Conservation (phyloP, 1,140 invertebrate genomes). For the Hycleus phaleratus region DNA sequence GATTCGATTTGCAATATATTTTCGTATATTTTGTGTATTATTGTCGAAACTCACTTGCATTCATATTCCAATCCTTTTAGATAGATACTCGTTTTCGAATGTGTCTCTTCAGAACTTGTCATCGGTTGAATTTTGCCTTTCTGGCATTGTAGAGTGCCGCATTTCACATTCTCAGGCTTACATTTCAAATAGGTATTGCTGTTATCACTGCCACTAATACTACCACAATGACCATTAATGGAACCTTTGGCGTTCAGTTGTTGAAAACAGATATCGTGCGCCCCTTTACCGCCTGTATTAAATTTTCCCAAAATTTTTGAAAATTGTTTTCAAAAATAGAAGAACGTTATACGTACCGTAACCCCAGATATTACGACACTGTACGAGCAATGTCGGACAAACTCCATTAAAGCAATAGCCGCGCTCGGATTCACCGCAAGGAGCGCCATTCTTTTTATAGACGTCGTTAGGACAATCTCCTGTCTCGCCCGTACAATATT, state of each 20-base stretch:
- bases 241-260: slow-evolving; percentile 92
- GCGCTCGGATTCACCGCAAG: slow-evolving; percentile 43
- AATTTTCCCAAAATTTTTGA: not conserved
- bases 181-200: slow-evolving; percentile 79
- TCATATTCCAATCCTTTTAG: slow-evolving; percentile 79
- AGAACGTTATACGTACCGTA: slow-evolving; percentile 37
- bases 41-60: slow-evolving; percentile 73
- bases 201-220: slow-evolving; percentile 44
- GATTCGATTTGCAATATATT: not conserved
- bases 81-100: slow-evolving; percentile 76
- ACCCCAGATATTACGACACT: slow-evolving; percentile 91
- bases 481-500: slow-evolving; percentile 77
- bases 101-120: slow-evolving; percentile 69
- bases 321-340: not conserved
- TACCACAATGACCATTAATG: slow-evolving; percentile 88
- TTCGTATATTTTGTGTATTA: not conserved
- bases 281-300: slow-evolving; percentile 56
- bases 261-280: slow-evolving; percentile 81
- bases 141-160: slow-evolving; percentile 86
- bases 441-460: slow-evolving; percentile 83
- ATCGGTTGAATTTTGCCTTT: slow-evolving; percentile 71
- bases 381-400: slow-evolving; percentile 78
- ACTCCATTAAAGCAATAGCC: slow-evolving; percentile 87
- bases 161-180: slow-evolving; percentile 76
- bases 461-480: slow-evolving; percentile 84